Evolutionary conservation across 1,140 invertebrate genomes (phyloP), one percentile per base, ranked within the genome.

Genomic region (Rhyacophila brunnea): DNA sequence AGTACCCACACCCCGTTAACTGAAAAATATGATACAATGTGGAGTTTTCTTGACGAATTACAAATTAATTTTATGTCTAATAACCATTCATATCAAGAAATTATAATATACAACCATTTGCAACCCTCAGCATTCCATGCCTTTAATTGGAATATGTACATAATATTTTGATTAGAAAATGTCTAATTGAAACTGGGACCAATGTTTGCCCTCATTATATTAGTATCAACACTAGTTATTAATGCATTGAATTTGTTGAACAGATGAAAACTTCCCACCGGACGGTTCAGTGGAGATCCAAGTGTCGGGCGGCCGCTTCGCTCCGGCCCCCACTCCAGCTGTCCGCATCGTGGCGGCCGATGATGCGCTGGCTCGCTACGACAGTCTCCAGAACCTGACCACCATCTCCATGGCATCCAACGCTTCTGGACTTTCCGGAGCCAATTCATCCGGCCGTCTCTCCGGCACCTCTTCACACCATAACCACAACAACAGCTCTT

Each of bases 241-340:
- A n/a, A n/a, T n/a, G n/a, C n/a, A n/a, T n/a, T n/a, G 4, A 28
- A 28, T 28, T 28, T 28, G 9, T 28, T 28, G 68, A 70, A 34
- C 68, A 82, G 85, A 86, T 75, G 62, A 64, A 11, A 51, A 86
- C 51, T 90, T 89, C 71, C 88, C 88, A 17, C 73, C 80, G 28
- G 87, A 90, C 71, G 92, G 91, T 38, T 87, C 88, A 42, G 87
- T 95, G 48, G 92, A 95, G 70, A 80, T 95, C 40, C 86, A 91
- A 67, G 79, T 82, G 6, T 81, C 83, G 23, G 72, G 72, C 7
- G 72, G 82, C 2, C 77, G 83, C 14, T 83, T 86, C 1, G 73
- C 84, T 20, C 86, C 87, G 6, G 87, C 87, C 1, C 87, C 87
- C 2, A 88, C 86, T 0, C 86, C 86, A 4, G 85, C 86, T 0